Evolutionary conservation across 2,113 vertebrate genomes (phyloP).

Genomic region (Cyphomyrus plagiostoma): DNA sequence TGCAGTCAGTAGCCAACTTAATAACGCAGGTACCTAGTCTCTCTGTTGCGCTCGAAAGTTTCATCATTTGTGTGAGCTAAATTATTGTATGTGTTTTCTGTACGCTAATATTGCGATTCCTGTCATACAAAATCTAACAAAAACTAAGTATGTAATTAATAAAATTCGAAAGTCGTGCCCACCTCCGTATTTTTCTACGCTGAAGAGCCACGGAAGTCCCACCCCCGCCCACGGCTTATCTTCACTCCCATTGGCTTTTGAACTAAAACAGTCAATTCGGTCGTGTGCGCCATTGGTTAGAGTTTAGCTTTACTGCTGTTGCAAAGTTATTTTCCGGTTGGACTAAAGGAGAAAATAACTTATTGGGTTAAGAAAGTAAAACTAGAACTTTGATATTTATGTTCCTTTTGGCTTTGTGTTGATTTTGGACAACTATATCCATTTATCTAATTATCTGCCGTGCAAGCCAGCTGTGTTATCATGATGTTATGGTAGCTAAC

Average conservation of each 20-base stretch:
- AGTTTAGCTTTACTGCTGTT: slow-evolving; percentile 17
- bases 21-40: neutral
- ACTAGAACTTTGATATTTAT: neutral
- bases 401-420: neutral
- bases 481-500: neutral
- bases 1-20: slow-evolving; percentile 1
- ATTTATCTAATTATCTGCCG: neutral
- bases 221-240: slow-evolving; percentile 24
- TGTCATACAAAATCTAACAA: neutral
- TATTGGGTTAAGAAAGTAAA: neutral
- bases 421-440: neutral
- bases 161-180: slow-evolving; percentile 15
- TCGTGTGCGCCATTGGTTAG: slow-evolving; percentile 36
- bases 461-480: neutral
- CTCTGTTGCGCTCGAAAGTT: neutral
- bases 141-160: slow-evolving; percentile 1
- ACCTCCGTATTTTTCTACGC: neutral
- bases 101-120: neutral
- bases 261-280: slow-evolving; percentile 1
- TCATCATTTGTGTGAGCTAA: neutral
- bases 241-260: slow-evolving; percentile 35
- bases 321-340: slow-evolving; percentile 9
- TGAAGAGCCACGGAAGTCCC: slow-evolving; percentile 32
- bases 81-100: neutral
- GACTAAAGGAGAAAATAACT: neutral